Evolutionary conservation across 2,113 vertebrate genomes (phyloP).

Genomic region (Gambusia holbrooki): DNA sequence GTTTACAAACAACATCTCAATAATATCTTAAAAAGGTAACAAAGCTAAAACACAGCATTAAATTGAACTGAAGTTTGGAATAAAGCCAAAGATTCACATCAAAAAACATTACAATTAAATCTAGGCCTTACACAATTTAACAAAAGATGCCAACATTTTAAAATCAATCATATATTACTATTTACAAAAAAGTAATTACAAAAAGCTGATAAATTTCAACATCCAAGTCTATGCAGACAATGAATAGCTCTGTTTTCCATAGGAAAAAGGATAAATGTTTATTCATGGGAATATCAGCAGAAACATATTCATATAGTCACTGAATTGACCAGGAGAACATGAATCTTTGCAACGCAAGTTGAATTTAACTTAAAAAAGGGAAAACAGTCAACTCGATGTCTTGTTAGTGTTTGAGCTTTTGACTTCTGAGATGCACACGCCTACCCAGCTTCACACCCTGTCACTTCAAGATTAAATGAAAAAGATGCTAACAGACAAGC

Average conservation of each 20-base stretch:
- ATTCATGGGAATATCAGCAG: background rate
- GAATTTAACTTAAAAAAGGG: slow-evolving; percentile 35
- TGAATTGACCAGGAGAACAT: slow-evolving; percentile 1
- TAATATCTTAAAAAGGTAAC: too few species aligned
- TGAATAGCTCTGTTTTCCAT: background rate
- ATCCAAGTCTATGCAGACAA: background rate
- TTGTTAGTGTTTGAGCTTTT: slow-evolving; percentile 67
- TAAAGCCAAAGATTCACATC: too few species aligned
- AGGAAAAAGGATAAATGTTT: background rate
- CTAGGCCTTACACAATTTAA: too few species aligned
- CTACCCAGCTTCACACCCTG: slow-evolving; percentile 70
- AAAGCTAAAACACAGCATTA: too few species aligned
- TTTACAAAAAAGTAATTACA: background rate
- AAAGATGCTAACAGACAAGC: slow-evolving; percentile 73
- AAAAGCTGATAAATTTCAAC: background rate
- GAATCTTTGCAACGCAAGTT: background rate
- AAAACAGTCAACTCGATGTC: slow-evolving; percentile 57
- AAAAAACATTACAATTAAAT: too few species aligned
- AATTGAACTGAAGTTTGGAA: too few species aligned
- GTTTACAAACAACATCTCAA: too few species aligned
- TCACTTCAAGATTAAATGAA: slow-evolving; percentile 72
- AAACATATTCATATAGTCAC: background rate
- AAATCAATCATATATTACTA: too few species aligned
- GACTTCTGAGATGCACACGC: slow-evolving; percentile 68
- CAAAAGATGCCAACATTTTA: too few species aligned